phyloP scores from a whole-genome alignment of 2,797 vertebrate genomes.

The Dipus sagitta region DNA sequence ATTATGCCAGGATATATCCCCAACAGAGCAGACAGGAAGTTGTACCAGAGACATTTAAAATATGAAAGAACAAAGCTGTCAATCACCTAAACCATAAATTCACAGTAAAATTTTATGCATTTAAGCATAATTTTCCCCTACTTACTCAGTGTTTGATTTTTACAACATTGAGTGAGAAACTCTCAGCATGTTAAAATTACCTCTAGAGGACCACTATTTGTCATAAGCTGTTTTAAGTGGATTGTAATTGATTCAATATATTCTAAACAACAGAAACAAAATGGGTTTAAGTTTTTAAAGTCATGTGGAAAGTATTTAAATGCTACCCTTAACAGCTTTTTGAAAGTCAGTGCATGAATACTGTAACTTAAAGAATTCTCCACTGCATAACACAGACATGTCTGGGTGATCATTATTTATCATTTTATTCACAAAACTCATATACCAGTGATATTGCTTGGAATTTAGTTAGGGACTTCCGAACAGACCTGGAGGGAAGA shows the following conservation, averaged over 20 bases:
- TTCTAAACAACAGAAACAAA: not conserved
- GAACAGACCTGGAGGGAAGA: not conserved
- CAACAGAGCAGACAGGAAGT: not conserved
- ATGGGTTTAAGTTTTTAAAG: not conserved
- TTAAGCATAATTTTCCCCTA: not conserved
- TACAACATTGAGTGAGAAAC: not conserved
- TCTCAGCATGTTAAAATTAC: not conserved
- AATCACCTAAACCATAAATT: not conserved
- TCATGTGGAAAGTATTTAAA: not conserved
- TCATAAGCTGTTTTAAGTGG: slow-evolving; percentile 30
- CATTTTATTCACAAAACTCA: not conserved
- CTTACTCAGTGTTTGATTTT: slow-evolving; percentile 20
- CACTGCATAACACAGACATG: not conserved
- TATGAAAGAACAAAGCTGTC: not conserved
- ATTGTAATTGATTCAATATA: not conserved
- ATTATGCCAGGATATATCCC: not conserved
- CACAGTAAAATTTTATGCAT: not conserved
- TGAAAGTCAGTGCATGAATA: not conserved
- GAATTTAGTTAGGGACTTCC: not conserved
- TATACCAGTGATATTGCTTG: not conserved
- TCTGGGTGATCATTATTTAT: not conserved
- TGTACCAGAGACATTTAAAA: slow-evolving; percentile 25
- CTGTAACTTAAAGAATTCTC: slow-evolving; percentile 26
- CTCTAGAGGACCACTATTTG: not conserved
- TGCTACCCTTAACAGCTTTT: not conserved